Percentiles rank a stretch among this genome's conserved stretches.
phyloP scores from a whole-genome alignment of 2,888 invertebrate genomes.

The Chrysolina haemoptera region DNA sequence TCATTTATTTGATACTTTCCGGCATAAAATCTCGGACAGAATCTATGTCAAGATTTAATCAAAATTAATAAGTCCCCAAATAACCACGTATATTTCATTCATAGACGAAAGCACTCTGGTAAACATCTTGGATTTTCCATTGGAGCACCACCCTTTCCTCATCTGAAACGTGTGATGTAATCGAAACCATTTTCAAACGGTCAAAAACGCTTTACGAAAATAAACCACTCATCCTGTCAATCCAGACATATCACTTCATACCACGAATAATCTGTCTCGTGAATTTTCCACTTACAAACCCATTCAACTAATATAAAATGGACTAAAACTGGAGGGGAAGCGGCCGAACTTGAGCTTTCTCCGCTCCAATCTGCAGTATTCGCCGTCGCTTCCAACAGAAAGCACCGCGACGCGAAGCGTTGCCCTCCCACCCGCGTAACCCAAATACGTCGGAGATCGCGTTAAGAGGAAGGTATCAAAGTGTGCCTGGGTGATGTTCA shows the following conservation, averaged over 20 bases:
- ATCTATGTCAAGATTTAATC: too few relatives aligned
- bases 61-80: too few relatives aligned
- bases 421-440: neutral
- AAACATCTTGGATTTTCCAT: too few relatives aligned
- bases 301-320: constrained; percentile 13
- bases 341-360: constrained; percentile 10
- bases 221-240: too few relatives aligned
- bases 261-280: neutral
- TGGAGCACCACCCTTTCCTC: too few relatives aligned
- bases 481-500: neutral
- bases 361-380: constrained; percentile 13
- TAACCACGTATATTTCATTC: too few relatives aligned
- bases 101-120: too few relatives aligned
- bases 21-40: too few relatives aligned
- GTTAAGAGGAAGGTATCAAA: neutral
- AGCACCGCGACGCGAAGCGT: neutral
- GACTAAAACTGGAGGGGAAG: constrained; percentile 14
- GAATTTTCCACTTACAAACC: constrained; percentile 6
- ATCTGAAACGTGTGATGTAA: too few relatives aligned
- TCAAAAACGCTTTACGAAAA: too few relatives aligned
- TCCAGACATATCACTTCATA: neutral
- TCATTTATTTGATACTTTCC: too few relatives aligned
- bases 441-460: neutral
- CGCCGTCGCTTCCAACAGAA: neutral
- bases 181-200: too few relatives aligned